These are phyloP conservation scores for Brachypalpus laphriformis DNA, from an alignment of 2,888 invertebrate species.

Conservation along the genomic window DNA sequence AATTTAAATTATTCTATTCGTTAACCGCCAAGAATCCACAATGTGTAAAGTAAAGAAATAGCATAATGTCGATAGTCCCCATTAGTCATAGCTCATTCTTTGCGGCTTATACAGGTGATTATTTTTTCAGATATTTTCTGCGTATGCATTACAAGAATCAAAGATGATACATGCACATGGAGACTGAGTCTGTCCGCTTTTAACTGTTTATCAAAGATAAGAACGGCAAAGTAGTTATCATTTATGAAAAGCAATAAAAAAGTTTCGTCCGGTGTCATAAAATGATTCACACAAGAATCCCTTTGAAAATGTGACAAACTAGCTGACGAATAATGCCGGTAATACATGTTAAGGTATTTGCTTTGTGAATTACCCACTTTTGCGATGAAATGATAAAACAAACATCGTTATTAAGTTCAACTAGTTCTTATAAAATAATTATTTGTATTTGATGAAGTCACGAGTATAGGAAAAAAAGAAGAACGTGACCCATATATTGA, in stretches of 20 bases:
- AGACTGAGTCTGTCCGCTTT: too few species aligned
- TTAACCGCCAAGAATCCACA: too few species aligned
- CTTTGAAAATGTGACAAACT: not conserved
- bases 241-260: not conserved
- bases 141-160: too few species aligned
- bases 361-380: too few species aligned
- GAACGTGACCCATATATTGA: not conserved
- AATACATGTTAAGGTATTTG: not conserved
- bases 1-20: too few species aligned
- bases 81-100: conserved; percentile 5
- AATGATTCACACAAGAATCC: not conserved
- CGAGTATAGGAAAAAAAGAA: too few species aligned
- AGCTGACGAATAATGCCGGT: not conserved
- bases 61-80: not conserved
- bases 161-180: too few species aligned
- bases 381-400: not conserved
- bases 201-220: not conserved
- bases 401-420: conserved; percentile 17
- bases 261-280: not conserved
- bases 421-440: conserved; percentile 10
- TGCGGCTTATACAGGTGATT: not conserved
- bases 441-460: not conserved
- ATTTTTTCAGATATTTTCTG: not conserved
- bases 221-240: not conserved
- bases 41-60: conserved; percentile 8